Evolutionary conservation across 2,888 invertebrate genomes (phyloP), one percentile per base, ranked within the genome.

Genomic region (Pseudococcus viburni): DNA sequence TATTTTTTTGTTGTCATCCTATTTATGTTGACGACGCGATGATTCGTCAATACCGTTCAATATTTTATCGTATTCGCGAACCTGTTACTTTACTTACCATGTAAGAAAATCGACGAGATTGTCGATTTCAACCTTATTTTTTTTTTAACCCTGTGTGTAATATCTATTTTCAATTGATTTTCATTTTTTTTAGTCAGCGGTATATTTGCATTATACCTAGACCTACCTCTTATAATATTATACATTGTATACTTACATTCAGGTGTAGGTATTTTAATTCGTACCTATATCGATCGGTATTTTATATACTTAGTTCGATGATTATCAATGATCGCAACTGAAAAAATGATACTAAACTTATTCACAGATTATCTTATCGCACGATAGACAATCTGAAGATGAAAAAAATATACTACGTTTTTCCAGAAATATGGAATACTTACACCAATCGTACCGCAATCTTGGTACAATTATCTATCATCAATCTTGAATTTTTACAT

Each of bases 261-360:
- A 22, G 11, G 19, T 64, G 12, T 22, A 51, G 51, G 51, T 51
- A n/a, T 55, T 42, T 42, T 42, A 42, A 55, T 55, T 55, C n/a
- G 7, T 59, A 59, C 64, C 8, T 6, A 64, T 22, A 9, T 64
- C 22, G 64, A 64, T 64, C 22, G 64, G 22, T 22, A 11, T 22
- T 15, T 12, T n/a, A n/a, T n/a, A n/a, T n/a, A n/a, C n/a, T n/a
- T 51, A 15, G n/a, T n/a, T 59, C 0, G n/a, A 59, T 19, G 5
- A n/a, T n/a, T 59, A 59, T n/a, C 6, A 12, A 64, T 22, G 64
- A 64, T 64, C 64, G 9, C 0, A 64, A 64, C 22, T 64, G 64
- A 64, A 64, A 64, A 64, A 64, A 64, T 64, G 22, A 64, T 64
- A 64, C 64, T 64, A 64, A 64, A 64, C 9, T 64, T 19, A 64